Conservation (phyloP, 2,888 invertebrate genomes). For the Tachina fera region DNA sequence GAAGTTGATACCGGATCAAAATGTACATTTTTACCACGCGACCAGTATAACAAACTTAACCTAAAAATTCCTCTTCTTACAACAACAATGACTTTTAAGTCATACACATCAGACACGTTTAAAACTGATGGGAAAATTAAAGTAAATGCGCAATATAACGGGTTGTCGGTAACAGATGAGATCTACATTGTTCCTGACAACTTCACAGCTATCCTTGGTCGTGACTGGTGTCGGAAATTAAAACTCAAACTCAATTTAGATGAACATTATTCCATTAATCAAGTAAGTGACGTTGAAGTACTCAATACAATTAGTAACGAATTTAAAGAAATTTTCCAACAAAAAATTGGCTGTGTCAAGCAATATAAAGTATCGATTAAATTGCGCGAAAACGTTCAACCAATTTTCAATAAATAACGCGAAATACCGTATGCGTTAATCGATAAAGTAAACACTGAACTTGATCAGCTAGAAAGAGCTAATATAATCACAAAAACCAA, state of each 20-base stretch:
- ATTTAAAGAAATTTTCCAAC: constrained; percentile 31
- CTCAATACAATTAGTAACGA: background rate
- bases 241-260: background rate
- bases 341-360: constrained; percentile 25
- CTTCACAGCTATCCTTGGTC: background rate
- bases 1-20: too few species aligned
- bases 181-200: too few species aligned
- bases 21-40: too few species aligned
- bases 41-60: too few species aligned
- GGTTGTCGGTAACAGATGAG: too few species aligned
- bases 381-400: constrained; percentile 42
- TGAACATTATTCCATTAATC: background rate
- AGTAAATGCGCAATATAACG: too few species aligned
- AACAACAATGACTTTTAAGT: too few species aligned
- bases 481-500: constrained; percentile 21
- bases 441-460: constrained; percentile 15
- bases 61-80: too few species aligned
- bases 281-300: background rate
- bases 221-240: background rate
- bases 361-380: constrained; percentile 47
- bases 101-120: too few species aligned
- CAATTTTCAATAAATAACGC: constrained; percentile 2
- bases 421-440: constrained; percentile 31
- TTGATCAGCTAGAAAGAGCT: constrained; percentile 11
- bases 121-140: too few species aligned